Base-by-base conservation (phyloP, 2,888 invertebrate genomes). In the Troides aeacus region DNA sequence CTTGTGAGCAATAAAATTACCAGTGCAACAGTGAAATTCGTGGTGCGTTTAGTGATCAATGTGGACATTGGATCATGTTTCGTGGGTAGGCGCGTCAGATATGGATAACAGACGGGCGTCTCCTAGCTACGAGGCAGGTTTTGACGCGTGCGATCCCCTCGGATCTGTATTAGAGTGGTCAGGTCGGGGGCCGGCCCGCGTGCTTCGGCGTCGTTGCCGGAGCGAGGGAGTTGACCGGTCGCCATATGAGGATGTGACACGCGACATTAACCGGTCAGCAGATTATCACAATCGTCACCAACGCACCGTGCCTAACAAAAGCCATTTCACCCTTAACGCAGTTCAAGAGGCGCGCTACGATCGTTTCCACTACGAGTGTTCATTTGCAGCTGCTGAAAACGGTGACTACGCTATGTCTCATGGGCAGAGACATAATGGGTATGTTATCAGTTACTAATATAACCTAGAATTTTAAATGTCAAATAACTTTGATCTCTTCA, bases 221-320 rank as follows among this genome's bases (percentile, higher is more conserved):
- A 93, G 93, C 78, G 93, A 93, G 77, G 92, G 93, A 64, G 81
- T 93, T 61, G 93, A 93, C 74, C 86, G 91, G 65, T 92, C 92
- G 74, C 91, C 92, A 64, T 92, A 88, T 78, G 92, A 92, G 84
- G 89, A 92, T 89, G 89, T 79, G 74, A 85, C 79, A 76, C 84
- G 87, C 69, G 89, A 89, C 74, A 72, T 76, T 64, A 81, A 80
- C 72, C 84, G 85, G 71, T 89, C 83, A 65, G 84, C 84, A 70
- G 90, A 88, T 75, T 79, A 80, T 71, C 77, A 78, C 74, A 79
- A 79, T 75, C 84, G 86, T 68, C 81, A 82, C 74, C 80, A 83
- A 73, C 84, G 88, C 75, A 78, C 80, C 64, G 77, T 83, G 73
- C 79, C 88, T 18, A 87, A 85, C 78, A 91, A 90, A 78, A 90